Evolutionary conservation across 2,888 invertebrate genomes (phyloP), one percentile per base, ranked within the genome.

Genomic region (Blera fallax): DNA sequence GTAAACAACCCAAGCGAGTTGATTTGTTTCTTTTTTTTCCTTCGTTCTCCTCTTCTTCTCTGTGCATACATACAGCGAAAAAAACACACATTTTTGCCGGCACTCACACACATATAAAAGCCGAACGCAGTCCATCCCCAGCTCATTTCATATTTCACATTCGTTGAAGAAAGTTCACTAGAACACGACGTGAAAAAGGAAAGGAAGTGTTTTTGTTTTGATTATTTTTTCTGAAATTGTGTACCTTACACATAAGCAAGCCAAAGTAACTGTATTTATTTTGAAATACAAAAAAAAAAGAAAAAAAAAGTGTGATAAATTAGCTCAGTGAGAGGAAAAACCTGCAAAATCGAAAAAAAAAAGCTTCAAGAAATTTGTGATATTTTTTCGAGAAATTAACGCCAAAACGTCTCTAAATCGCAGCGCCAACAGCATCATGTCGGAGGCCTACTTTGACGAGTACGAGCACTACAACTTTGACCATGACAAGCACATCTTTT

Each of bases 391-490:
- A 6, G 27, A 40, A 48, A 60, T 58, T 60, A 45, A 64, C 21
- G 54, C 52, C 64, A 54, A 40, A 78, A 11, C 21, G 7, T 54
- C 34, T 32, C 24, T 18, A 79, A 69, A 70, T 24, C 54, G 45
- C 11, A 62, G 18, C 45, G 14, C 45, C 45, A 27, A 64, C 37
- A 27, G 69, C 88, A 94, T 93, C 91, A 97, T 97, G 97, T 96
- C 97, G 90, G 96, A 96, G 93, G 93, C 94, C 89, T 95, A 96
- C 93, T 95, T 96, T 92, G 98, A 98, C 93, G 95, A 97, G 91
- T 97, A 97, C 94, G 98, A 98, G 91, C 96, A 97, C 91, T 98
- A 97, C 94, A 98, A 98, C 93, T 98, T 96, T 93, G 97, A 97
- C 89, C 95, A 96, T 93, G 98, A 97, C 92, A 98, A 98, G 93